Evolutionary conservation across 2,113 vertebrate species (phyloP), one percentile per base, ranked within the genome.

Genomic region (Toxotes chatareus): DNA sequence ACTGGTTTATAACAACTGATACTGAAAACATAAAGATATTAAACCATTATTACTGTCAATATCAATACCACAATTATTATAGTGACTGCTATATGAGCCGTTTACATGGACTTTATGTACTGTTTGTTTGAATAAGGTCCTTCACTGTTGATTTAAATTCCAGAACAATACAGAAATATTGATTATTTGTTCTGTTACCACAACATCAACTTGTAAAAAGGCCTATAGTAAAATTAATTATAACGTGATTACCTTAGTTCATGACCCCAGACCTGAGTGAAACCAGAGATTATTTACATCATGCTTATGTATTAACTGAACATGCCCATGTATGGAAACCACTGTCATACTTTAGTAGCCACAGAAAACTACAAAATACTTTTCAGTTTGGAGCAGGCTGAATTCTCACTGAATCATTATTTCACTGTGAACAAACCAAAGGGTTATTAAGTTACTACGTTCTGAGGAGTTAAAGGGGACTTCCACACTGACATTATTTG

Each of bases 401-500:
- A 56, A 70, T 60, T 65, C 13, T 85, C 46, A 51, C 32, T 60
- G 23, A 16, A 31, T 16, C 23, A 59, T 1, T 55, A 36, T 79
- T 67, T 60, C 32, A 19, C 11, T 72, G 36, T 60, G 40, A 61
- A 32, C 16, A 76, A 19, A 87, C 72, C 68, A 69, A 83, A 81
- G 34, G 27, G 17, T 47, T 83, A 76, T 86, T 61, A 68, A 23
- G 73, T 71, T 77, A 68, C 80, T 23, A 61, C 9, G 67, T 42
- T 72, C 2, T 40, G 57, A 69, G 60, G n/a, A 72, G 27, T 32
- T 72, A 21, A n/a, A 59, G 83, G 89, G 87, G 51, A 84, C 78
- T 92, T 92, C 86, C 84, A 82, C 61, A 8, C 46, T 21, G 49
- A 49, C 66, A 78, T 76, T 85, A 55, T 74, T 27, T 38, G 42